These are phyloP conservation scores for Sarcophaga peregrina DNA, from an alignment of 1,140 invertebrate species.

Conservation along the genomic window DNA sequence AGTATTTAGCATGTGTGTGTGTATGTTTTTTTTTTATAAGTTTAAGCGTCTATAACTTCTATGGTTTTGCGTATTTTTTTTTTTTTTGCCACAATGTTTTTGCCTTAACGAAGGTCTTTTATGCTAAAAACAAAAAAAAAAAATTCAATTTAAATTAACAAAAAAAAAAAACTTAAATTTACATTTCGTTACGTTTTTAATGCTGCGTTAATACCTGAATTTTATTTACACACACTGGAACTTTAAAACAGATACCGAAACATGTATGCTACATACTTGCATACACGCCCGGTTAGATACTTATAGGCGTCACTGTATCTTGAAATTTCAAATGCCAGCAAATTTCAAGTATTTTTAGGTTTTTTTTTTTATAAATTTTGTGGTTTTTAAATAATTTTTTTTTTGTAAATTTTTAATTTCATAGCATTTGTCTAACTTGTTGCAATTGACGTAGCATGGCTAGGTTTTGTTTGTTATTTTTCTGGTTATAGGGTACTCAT, in stretches of 20 bases:
- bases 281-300: background rate
- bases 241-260: too few relatives aligned
- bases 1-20: background rate
- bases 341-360: too few relatives aligned
- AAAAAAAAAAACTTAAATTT: conserved; percentile 12
- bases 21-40: background rate
- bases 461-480: background rate
- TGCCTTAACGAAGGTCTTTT: conserved; percentile 18
- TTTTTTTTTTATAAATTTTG: background rate
- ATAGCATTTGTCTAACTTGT: background rate
- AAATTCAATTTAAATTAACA: conserved; percentile 17
- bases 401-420: background rate
- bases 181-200: conserved; percentile 22
- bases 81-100: background rate
- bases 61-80: background rate
- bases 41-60: background rate
- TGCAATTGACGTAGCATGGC: background rate
- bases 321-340: background rate
- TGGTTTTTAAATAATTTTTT: background rate
- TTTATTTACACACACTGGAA: background rate
- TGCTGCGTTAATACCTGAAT: background rate
- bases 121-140: conserved; percentile 14
- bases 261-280: background rate
- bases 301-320: background rate
- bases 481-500: background rate